phyloP scores from a whole-genome alignment of 2,888 invertebrate species.

The Synanthedon vespiformis region DNA sequence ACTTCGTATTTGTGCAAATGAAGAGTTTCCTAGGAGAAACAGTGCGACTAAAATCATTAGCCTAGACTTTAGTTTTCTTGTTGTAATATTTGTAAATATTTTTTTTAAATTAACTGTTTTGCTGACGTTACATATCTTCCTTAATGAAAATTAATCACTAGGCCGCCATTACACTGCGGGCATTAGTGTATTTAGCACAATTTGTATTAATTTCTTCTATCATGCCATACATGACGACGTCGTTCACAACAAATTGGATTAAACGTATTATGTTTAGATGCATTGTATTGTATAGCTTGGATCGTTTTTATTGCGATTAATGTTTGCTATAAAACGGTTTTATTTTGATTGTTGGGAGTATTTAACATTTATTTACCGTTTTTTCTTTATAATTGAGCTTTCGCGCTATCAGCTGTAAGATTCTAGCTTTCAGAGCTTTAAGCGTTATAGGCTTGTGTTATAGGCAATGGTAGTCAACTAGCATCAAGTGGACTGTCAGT shows the following conservation, averaged over 20 bases:
- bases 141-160: constrained; percentile 9
- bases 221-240: not conserved
- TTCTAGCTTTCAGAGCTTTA: too few species aligned
- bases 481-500: too few species aligned
- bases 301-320: not conserved
- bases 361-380: too few species aligned
- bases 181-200: not conserved
- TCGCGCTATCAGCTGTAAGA: too few species aligned
- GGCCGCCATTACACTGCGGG: not conserved
- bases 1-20: too few species aligned
- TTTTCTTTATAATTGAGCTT: too few species aligned
- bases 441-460: too few species aligned
- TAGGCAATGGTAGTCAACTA: too few species aligned
- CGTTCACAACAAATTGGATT: not conserved
- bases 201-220: not conserved
- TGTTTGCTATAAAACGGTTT: not conserved
- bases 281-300: not conserved
- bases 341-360: not conserved
- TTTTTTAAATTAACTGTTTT: not conserved
- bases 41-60: too few species aligned
- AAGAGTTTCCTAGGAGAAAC: too few species aligned
- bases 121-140: constrained; percentile 3
- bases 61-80: too few species aligned
- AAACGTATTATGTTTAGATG: not conserved
- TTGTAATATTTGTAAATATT: too few species aligned